Base-by-base conservation (phyloP, 2,113 vertebrate genomes). In the Pseudorasbora parva region DNA sequence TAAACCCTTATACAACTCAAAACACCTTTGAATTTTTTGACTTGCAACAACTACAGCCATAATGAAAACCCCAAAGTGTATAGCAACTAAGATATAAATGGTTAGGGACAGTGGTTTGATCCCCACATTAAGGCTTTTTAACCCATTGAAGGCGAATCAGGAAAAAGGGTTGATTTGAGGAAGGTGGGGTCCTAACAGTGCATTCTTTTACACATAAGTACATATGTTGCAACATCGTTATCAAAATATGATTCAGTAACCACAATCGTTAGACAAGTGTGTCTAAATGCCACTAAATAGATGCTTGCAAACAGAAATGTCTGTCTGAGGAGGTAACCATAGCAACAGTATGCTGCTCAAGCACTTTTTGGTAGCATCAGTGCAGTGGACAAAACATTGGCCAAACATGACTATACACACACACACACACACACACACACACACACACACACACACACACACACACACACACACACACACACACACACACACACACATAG, bases 261-360 rank as follows among this genome's bases (percentile, higher is more conserved):
- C 14, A 64, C 60, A 30, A 8, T 17, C 17, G 14, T 64, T 64
- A 12, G 66, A 69, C 33, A 41, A 30, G 60, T 64, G 60, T 64
- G 27, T 68, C 66, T n/a, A 69, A 30, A 41, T 68, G 17, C 17
- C 17, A 11, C 33, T 41, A 68, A 41, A 69, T 69, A 69, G 33
- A 41, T n/a, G 66, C 66, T 69, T 69, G 66, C 33, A 5, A 69
- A 69, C 9, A 69, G 66, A 69, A 69, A 21, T 41, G 33, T 69
- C 41, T 9, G 4, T 69, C 66, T 41, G 33, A n/a, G 33, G 33
- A 69, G 66, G 66, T 69, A 69, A 69, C 66, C 66, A 69, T 69
- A 41, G 66, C 33, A 69, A 69, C 66, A 69, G 66, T 41, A 41
- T 69, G 8, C 33, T 69, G 33, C 66, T n/a, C 4, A 21, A 41